Conservation (phyloP, 2,888 invertebrate species). For the Abrostola tripartita region DNA sequence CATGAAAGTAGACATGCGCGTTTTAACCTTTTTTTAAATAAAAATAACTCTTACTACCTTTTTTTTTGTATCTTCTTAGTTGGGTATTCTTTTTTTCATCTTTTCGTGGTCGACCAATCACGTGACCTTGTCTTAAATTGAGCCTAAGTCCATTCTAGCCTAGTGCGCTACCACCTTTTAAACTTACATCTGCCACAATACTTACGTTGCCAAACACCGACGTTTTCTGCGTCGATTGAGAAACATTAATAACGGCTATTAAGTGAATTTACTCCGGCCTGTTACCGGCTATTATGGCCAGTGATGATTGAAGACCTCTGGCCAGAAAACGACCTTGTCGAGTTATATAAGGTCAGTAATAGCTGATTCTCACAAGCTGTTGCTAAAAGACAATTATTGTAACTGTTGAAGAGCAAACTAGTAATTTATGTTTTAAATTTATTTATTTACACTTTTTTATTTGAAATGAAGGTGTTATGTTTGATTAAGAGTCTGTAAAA, state of each 20-base stretch:
- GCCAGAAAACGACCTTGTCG: slow-evolving; percentile 33
- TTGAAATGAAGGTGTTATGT: too few species aligned
- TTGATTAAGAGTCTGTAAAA: too few species aligned
- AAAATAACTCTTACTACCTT: too few species aligned
- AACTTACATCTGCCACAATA: slow-evolving; percentile 1
- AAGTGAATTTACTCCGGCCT: slow-evolving; percentile 20
- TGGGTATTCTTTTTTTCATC: too few species aligned
- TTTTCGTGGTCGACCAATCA: too few species aligned
- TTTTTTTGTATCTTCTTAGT: too few species aligned
- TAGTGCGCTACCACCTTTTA: slow-evolving; percentile 30
- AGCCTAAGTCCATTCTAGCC: too few species aligned
- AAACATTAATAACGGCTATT: slow-evolving; percentile 40
- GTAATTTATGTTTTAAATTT: too few species aligned
- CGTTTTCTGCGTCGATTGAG: slow-evolving; percentile 31
- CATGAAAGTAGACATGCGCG: too few species aligned
- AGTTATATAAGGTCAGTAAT: slow-evolving; percentile 45
- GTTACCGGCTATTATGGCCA: slow-evolving; percentile 15
- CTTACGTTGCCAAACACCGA: slow-evolving; percentile 32
- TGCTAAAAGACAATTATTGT: background rate
- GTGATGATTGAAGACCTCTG: slow-evolving; percentile 13
- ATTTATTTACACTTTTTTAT: too few species aligned
- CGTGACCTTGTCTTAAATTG: too few species aligned
- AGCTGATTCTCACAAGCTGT: slow-evolving; percentile 6
- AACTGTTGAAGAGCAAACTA: background rate
- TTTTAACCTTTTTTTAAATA: too few species aligned